phyloP scores from a whole-genome alignment of 92 coral and sea anemone genomes.

The Phenganax subtilis region DNA sequence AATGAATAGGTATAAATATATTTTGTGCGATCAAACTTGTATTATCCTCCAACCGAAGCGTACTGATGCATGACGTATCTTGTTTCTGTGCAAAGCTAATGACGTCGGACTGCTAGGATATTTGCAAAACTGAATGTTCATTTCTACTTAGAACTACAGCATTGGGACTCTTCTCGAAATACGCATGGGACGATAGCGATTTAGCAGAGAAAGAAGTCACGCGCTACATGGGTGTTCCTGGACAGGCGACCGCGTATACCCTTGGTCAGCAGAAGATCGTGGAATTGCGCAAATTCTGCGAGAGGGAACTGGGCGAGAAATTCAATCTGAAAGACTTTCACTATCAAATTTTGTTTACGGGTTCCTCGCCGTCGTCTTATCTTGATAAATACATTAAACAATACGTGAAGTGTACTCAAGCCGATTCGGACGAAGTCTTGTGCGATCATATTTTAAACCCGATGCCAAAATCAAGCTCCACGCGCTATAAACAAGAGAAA shows the following conservation, averaged over 20 bases:
- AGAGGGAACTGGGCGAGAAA: slow-evolving; percentile 52
- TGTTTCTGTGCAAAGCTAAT: background rate
- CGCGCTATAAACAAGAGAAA: background rate
- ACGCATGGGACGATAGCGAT: slow-evolving; percentile 57
- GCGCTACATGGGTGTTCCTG: slow-evolving; percentile 83
- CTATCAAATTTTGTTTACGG: slow-evolving; percentile 70
- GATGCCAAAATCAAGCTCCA: background rate
- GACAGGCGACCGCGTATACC: slow-evolving; percentile 80
- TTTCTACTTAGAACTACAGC: slow-evolving; percentile 28
- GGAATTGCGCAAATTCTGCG: slow-evolving; percentile 49
- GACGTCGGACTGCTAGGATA: background rate
- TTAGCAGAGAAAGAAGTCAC: slow-evolving; percentile 57
- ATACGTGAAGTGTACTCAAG: slow-evolving; percentile 58
- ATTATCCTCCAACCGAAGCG: no score
- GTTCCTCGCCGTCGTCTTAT: slow-evolving; percentile 71
- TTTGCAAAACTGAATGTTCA: no score
- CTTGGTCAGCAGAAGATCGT: slow-evolving; percentile 63
- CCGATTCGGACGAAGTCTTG: slow-evolving; percentile 34
- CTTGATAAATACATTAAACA: slow-evolving; percentile 69
- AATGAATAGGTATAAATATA: slow-evolving; percentile 23
- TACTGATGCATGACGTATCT: no score
- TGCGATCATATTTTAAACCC: slow-evolving; percentile 39
- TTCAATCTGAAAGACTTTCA: slow-evolving; percentile 76
- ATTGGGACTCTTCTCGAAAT: slow-evolving; percentile 38
- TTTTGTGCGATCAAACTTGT: background rate